These are phyloP conservation scores for Tetraodon nigroviridis DNA, from an alignment of 2,113 vertebrate genomes.

Conservation along the genomic window DNA sequence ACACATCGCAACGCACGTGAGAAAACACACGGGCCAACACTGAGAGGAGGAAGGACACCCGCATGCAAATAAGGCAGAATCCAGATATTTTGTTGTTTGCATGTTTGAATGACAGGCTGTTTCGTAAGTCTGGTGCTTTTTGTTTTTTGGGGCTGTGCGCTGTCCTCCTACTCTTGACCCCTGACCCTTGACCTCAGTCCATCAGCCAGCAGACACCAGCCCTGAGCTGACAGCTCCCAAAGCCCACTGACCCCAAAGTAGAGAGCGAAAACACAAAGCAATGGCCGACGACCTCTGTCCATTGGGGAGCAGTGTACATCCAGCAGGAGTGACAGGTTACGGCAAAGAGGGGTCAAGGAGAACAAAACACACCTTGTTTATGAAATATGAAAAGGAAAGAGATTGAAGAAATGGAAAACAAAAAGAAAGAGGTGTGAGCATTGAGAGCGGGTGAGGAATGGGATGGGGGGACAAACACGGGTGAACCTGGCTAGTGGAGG, in stretches of 20 bases:
- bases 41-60: constrained; percentile 20
- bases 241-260: constrained; percentile 67
- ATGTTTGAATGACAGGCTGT: constrained; percentile 66
- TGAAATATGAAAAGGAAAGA: constrained; percentile 21
- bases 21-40: not conserved
- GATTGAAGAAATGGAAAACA: constrained; percentile 17
- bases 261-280: constrained; percentile 25
- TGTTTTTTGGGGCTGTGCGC: constrained; percentile 63
- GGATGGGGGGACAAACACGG: constrained; percentile 60
- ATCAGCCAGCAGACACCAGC: constrained; percentile 60
- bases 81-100: constrained; percentile 18
- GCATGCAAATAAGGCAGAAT: constrained; percentile 27
- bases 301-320: constrained; percentile 10
- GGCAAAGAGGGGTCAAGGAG: constrained; percentile 30
- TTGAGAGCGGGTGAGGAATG: constrained; percentile 31
- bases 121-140: constrained; percentile 60
- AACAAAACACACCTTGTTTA: constrained; percentile 7
- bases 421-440: constrained; percentile 17
- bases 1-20: constrained; percentile 19
- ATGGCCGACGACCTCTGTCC: constrained; percentile 40
- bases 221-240: constrained; percentile 71
- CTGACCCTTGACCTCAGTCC: constrained; percentile 56
- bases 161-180: constrained; percentile 60
- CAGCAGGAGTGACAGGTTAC: constrained; percentile 42
- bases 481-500: constrained; percentile 68